phyloP scores from a whole-genome alignment of 2,113 vertebrate genomes.

The Mesembrinibis cayennensis region DNA sequence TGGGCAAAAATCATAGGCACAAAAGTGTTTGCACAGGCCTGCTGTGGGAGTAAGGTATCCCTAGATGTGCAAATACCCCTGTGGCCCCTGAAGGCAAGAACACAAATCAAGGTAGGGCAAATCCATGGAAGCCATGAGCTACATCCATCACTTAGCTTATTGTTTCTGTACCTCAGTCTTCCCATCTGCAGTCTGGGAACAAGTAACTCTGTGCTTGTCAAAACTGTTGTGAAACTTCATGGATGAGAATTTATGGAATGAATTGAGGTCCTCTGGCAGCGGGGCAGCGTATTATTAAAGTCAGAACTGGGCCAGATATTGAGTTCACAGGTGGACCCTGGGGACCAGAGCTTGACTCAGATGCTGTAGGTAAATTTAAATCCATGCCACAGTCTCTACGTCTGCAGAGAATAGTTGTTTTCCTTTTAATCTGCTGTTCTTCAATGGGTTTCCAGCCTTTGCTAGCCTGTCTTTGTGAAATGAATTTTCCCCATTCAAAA shows the following conservation, averaged over 20 bases:
- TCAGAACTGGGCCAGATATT: background rate
- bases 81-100: background rate
- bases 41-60: background rate
- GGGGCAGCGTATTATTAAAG: background rate
- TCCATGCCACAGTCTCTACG: background rate
- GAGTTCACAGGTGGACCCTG: background rate
- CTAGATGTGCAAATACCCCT: background rate
- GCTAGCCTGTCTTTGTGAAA: slow-evolving; percentile 59
- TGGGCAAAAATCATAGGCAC: background rate
- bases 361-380: slow-evolving; percentile 45
- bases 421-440: slow-evolving; percentile 41
- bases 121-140: background rate
- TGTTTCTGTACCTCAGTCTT: background rate
- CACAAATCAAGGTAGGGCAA: background rate
- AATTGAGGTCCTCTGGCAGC: background rate
- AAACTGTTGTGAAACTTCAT: background rate
- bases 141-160: background rate
- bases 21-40: background rate
- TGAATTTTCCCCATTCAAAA: slow-evolving; percentile 61
- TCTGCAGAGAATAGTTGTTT: slow-evolving; percentile 31
- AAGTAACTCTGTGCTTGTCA: background rate
- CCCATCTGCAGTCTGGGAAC: background rate
- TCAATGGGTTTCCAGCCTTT: slow-evolving; percentile 50
- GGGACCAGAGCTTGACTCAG: background rate
- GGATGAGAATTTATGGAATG: background rate